These are phyloP conservation scores for Cotesia congregata DNA, from an alignment of 2,888 invertebrate genomes.

Conservation along the genomic window DNA sequence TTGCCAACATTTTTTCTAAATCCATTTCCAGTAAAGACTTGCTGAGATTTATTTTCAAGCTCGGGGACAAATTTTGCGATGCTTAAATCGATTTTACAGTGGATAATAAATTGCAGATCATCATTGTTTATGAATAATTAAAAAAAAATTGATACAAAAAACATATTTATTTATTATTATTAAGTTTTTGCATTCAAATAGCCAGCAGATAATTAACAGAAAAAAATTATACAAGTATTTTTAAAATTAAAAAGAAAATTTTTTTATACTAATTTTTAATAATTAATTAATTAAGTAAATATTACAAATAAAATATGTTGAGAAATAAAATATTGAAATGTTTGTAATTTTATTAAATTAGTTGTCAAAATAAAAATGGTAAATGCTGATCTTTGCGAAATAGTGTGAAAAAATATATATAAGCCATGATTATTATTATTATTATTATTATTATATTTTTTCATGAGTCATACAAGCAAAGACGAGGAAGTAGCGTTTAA, in stretches of 20 bases:
- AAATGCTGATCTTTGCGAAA: not conserved
- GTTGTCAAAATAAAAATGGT: not conserved
- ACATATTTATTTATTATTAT: too few relatives aligned
- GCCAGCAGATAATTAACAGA: too few relatives aligned
- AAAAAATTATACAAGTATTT: too few relatives aligned
- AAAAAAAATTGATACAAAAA: too few relatives aligned
- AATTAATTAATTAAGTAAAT: not conserved
- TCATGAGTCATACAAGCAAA: slow-evolving; percentile 24
- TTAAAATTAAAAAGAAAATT: too few relatives aligned
- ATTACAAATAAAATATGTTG: not conserved
- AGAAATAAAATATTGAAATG: not conserved
- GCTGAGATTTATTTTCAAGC: slow-evolving; percentile 16
- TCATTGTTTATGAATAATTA: too few relatives aligned
- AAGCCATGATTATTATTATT: too few relatives aligned
- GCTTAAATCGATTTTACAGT: not conserved
- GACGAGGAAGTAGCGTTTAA: slow-evolving; percentile 14
- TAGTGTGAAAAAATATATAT: not conserved
- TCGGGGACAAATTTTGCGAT: not conserved
- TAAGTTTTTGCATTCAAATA: too few relatives aligned
- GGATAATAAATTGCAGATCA: slow-evolving; percentile 23
- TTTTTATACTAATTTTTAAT: too few relatives aligned
- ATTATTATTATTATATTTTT: slow-evolving; percentile 1
- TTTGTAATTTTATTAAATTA: not conserved
- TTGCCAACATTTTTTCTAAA: not conserved
- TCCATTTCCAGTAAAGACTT: not conserved